Base-by-base conservation (phyloP, 2,888 invertebrate species). In the Cactoblastis cactorum region DNA sequence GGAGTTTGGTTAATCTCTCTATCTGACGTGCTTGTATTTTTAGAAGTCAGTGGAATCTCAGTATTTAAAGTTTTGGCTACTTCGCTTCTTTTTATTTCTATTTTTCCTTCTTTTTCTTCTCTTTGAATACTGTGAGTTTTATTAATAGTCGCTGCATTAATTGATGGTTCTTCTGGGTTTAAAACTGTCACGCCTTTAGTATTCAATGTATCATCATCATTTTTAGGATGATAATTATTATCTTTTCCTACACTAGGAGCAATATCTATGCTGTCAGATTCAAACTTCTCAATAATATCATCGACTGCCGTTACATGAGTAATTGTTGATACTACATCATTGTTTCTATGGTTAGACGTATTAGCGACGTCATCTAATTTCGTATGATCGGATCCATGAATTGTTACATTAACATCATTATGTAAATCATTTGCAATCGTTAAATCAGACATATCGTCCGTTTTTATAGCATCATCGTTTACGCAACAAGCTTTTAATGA, bases 51-150 rank as follows among this genome's bases (percentile, higher is more conserved):
- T 1, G 43, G 43, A 3, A 15, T 9, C 17, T 43, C 43, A 28
- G 28, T 43, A 28, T 43, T 43, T 17, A 43, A 43, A 43, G 43
- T 28, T 43, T 43, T 28, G 3, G 43, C 43, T 1, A 43, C 43
- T 15, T 43, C 28, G 11, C 43, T 43, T 17, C 28, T 43, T 43
- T 28, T 43, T 15, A 54, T 49, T 45, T 56, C 49, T 9, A 51
- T 57, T 34, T 59, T 60, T 18, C 56, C 56, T 37, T 59, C 57
- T 48, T 58, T 55, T 17, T 61, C 54, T 47, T 56, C 52, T 48
- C 56, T 52, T 48, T 12, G 17, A 28, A 11, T 3, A 43, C 17
- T 15, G 5, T 12, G 2, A 17, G 28, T 43, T 15, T 43, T 24
- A 22, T 22, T 5, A 28, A 43, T 43, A 9, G 8, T 14, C 11